These are phyloP conservation scores for Leuctra nigra DNA, from an alignment of 2,888 invertebrate genomes.

Conservation along the genomic window DNA sequence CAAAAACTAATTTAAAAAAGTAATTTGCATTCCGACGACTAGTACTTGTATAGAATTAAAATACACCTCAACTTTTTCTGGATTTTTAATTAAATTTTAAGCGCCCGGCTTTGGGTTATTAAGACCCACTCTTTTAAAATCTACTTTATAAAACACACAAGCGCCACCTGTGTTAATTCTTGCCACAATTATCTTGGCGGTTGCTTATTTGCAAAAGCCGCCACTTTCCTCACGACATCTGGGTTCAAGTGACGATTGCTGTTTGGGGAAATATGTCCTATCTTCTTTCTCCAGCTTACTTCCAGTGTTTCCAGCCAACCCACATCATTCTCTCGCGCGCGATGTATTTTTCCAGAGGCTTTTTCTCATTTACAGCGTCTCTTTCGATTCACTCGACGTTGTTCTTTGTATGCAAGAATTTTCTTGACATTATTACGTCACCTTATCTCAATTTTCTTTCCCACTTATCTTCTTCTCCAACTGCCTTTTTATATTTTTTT, in stretches of 20 bases:
- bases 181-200: neutral
- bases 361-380: slow-evolving; percentile 10
- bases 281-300: neutral
- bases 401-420: slow-evolving; percentile 11
- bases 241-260: slow-evolving; percentile 12
- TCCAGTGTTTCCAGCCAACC: neutral
- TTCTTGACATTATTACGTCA: slow-evolving; percentile 13
- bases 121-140: slow-evolving; percentile 4
- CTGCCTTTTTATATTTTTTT: no score
- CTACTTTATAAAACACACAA: slow-evolving; percentile 11
- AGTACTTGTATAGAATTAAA: neutral
- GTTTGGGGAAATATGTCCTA: slow-evolving; percentile 10
- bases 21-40: no score
- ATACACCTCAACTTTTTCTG: slow-evolving; percentile 5
- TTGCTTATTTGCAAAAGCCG: no score
- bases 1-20: no score
- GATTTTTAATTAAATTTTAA: slow-evolving; percentile 13
- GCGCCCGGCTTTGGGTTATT: slow-evolving; percentile 2
- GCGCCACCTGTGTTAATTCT: slow-evolving; percentile 4
- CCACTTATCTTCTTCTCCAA: slow-evolving; percentile 11
- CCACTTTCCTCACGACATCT: no score
- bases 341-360: slow-evolving; percentile 1
- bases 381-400: slow-evolving; percentile 12
- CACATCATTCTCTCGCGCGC: neutral
- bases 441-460: slow-evolving; percentile 7